phyloP scores from a whole-genome alignment of 2,797 vertebrate genomes.

The Toxotes lorentzi region DNA sequence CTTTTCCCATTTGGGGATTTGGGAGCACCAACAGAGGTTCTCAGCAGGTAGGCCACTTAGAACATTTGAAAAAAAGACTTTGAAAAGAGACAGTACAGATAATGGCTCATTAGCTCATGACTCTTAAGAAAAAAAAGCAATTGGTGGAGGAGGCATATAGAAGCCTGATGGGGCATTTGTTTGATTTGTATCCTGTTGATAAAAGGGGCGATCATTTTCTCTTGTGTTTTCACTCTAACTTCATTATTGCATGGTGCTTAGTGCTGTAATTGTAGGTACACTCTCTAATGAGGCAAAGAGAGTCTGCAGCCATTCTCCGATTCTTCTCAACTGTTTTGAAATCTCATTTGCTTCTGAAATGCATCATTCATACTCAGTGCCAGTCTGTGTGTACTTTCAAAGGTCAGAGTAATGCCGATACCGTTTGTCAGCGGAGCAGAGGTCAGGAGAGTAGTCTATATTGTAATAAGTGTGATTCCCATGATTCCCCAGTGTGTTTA shows the following conservation, averaged over 20 bases:
- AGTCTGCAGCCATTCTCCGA: conserved; percentile 52
- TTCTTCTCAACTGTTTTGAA: conserved; percentile 59
- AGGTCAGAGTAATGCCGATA: conserved; percentile 57
- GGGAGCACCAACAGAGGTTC: conserved; percentile 22
- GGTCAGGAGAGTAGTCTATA: conserved; percentile 27
- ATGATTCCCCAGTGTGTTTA: conserved; percentile 2
- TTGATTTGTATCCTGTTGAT: conserved; percentile 65
- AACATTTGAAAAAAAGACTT: not conserved
- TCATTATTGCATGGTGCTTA: conserved; percentile 59
- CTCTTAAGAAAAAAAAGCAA: conserved; percentile 21
- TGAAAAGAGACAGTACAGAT: not conserved
- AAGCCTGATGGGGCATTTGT: conserved; percentile 55
- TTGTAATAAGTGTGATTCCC: conserved; percentile 14
- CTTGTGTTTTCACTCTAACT: conserved; percentile 46
- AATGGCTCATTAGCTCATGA: conserved; percentile 34
- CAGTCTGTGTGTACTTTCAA: conserved; percentile 32
- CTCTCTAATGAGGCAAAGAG: conserved; percentile 59
- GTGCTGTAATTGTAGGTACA: conserved; percentile 63
- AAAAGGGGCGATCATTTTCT: conserved; percentile 54
- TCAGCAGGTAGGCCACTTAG: conserved; percentile 62
- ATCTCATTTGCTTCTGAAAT: conserved; percentile 68
- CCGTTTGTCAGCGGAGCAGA: conserved; percentile 28
- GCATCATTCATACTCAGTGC: conserved; percentile 50
- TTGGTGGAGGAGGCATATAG: conserved; percentile 26
- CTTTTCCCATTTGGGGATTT: conserved; percentile 42